Percentiles rank a stretch among this genome's conserved stretches.
These are phyloP conservation scores for Isoperla grammatica DNA, from an alignment of 2,888 invertebrate species.

Conservation along the genomic window DNA sequence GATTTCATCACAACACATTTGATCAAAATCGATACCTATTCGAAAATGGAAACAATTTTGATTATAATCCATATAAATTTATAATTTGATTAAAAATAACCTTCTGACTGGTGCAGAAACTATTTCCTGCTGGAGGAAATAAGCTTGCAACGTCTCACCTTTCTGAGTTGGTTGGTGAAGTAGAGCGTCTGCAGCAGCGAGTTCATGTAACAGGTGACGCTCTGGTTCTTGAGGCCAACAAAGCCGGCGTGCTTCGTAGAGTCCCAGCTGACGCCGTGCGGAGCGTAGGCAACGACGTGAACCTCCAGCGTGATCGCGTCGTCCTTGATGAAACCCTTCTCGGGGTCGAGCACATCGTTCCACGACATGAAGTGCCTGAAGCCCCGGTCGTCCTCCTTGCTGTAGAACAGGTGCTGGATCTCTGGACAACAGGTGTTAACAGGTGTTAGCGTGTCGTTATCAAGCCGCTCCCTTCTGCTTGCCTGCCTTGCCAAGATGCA, in stretches of 20 bases:
- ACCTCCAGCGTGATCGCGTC: constrained; percentile 84
- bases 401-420: constrained; percentile 95
- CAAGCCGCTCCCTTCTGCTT: too few species aligned
- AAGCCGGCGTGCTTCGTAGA: constrained; percentile 94
- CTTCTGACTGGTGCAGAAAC: too few species aligned
- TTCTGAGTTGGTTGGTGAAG: constrained; percentile 82
- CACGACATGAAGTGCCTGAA: constrained; percentile 96
- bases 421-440: constrained; percentile 48
- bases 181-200: constrained; percentile 95
- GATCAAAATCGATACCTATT: too few species aligned
- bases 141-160: constrained; percentile 41
- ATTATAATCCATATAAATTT: too few species aligned
- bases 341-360: constrained; percentile 86
- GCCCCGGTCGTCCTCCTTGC: constrained; percentile 89
- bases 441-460: too few species aligned
- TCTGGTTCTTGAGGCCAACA: constrained; percentile 96
- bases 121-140: too few species aligned
- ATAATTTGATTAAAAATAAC: too few species aligned
- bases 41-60: too few species aligned
- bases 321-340: constrained; percentile 87
- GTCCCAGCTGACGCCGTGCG: constrained; percentile 94
- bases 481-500: too few species aligned
- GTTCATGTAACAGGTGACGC: constrained; percentile 99
- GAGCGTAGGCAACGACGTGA: constrained; percentile 80
- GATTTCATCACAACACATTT: too few species aligned